phyloP scores from a whole-genome alignment of 2,113 vertebrate genomes.

The Danio rerio region GRCz12tu NC_133193.1:19964001-19964500 shows the following conservation, averaged over 20 bases:
- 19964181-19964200: constrained; percentile 98
- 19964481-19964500: constrained; percentile 49
- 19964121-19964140: background rate
- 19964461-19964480: constrained; percentile 80
- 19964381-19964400: background rate
- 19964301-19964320: constrained; percentile 76
- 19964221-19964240: constrained; percentile 99
- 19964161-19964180: constrained; percentile 98
- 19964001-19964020: too few relatives aligned
- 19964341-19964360: background rate
- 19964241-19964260: constrained; percentile 99
- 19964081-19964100: background rate
- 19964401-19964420: background rate
- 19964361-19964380: constrained; percentile 2
- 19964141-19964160: constrained; percentile 38
- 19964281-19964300: constrained; percentile 96
- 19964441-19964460: constrained; percentile 74
- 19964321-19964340: background rate
- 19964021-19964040: too few relatives aligned
- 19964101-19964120: background rate
- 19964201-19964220: constrained; percentile 97
- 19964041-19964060: background rate
- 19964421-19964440: constrained; percentile 69
- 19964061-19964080: background rate
- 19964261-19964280: constrained; percentile 99